Base-by-base conservation (phyloP, 2,797 vertebrate genomes). In the Pampus argenteus region DNA sequence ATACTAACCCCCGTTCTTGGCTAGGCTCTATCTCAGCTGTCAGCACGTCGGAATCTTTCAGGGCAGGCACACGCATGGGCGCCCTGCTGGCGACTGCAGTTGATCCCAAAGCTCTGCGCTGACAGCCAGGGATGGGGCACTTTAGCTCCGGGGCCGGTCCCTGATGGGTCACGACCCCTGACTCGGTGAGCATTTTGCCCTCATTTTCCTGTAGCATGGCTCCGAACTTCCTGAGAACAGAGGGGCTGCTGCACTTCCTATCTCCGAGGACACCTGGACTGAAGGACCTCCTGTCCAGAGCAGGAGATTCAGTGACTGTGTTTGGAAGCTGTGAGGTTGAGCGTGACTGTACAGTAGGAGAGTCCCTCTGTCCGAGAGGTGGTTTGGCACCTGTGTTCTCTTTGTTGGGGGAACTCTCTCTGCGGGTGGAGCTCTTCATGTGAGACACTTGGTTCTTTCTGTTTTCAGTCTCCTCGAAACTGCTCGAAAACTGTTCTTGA, bases 391-490 rank as follows among this genome's bases (percentile, higher is more conserved):
- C 79, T 34, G 81, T 87, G 86, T 79, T 89, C 66, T 92, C 92
- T 74, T 91, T 88, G 83, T 91, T 93, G 47, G 86, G 79, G 57
- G 93, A 88, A 49, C 81, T 76, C 44, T 90, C 77, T 80, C 93
- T 92, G 87, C 83, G 86, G 14, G 76, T 56, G 76, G 67, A 88
- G 79, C 76, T 92, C 73, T 58, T 91, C 76, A 81, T 71, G 38
- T 88, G 72, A 31, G 89, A 86, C 63, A 74, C 83, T 51, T 79
- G 86, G 83, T 94, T 95, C 85, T 93, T 94, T 74, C 82, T 86
- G 83, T 92, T 95, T 83, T 95, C 91, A n/a, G 66, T 90, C 88
- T 96, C 94, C 76, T 95, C 94, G 84, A 82, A 91, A 79, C 89
- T 91, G 28, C 82, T 83, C 78, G 65, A 81, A 72, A 86, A 90